These are phyloP conservation scores for Alsophila aescularia DNA, from an alignment of 2,888 invertebrate species.

Conservation along the genomic window DNA sequence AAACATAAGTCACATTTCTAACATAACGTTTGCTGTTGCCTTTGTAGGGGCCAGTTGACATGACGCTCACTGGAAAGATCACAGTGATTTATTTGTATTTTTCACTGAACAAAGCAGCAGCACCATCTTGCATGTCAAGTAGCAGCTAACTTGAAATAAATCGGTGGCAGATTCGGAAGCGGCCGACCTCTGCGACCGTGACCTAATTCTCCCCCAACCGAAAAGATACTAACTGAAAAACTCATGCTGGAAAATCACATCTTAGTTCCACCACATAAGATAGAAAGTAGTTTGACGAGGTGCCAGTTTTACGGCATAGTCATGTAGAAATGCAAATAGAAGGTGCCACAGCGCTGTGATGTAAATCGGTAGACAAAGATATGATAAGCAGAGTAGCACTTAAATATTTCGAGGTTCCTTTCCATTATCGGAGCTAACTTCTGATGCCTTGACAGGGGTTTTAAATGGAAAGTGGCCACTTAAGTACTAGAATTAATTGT, in stretches of 20 bases:
- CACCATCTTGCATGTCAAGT: constrained; percentile 26
- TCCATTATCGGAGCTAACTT: constrained; percentile 10
- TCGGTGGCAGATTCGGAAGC: constrained; percentile 20
- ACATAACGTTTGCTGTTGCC: too few species aligned
- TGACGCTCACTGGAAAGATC: neutral
- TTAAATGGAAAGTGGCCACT: neutral
- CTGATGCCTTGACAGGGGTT: constrained; percentile 1
- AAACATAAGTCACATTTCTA: too few species aligned
- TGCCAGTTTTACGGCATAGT: constrained; percentile 1
- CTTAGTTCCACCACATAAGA: constrained; percentile 14
- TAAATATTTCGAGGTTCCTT: constrained; percentile 15
- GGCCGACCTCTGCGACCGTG: constrained; percentile 27
- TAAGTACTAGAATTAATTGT: neutral
- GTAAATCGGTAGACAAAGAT: constrained; percentile 30
- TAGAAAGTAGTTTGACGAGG: constrained; percentile 3
- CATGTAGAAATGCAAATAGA: constrained; percentile 8
- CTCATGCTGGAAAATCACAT: constrained; percentile 6
- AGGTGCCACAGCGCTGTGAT: constrained; percentile 20
- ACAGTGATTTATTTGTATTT: neutral
- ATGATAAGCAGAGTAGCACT: constrained; percentile 30
- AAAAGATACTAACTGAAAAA: constrained; percentile 13
- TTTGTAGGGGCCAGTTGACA: too few species aligned
- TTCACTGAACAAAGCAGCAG: constrained; percentile 4
- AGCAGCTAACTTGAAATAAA: constrained; percentile 22
- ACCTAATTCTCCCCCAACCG: constrained; percentile 16